phyloP scores from a whole-genome alignment of 2,113 vertebrate species.

The Struthio camelus region DNA sequence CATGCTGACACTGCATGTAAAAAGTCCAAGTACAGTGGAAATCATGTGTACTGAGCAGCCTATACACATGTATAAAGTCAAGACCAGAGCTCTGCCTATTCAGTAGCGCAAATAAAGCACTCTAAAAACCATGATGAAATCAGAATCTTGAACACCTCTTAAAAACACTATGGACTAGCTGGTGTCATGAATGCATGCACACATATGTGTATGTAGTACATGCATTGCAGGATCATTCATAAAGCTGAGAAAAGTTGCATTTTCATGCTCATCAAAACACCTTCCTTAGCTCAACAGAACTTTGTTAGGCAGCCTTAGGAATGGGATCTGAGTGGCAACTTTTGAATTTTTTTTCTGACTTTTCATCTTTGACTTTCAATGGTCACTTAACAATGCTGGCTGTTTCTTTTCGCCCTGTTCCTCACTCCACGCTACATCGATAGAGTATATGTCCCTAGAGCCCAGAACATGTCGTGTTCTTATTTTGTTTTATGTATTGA shows the following conservation, averaged over 20 bases:
- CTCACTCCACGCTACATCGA: neutral
- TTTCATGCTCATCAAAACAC: neutral
- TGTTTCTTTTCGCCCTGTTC: neutral
- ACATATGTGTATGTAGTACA: accelerated
- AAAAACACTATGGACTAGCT: neutral
- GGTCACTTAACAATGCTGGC: neutral
- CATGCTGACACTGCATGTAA: neutral
- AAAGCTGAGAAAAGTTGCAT: neutral
- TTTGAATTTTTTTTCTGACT: neutral
- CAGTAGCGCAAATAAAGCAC: neutral
- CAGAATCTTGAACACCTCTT: neutral
- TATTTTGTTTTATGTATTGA: neutral
- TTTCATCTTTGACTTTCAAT: neutral
- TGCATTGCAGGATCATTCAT: neutral
- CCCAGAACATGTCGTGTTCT: neutral
- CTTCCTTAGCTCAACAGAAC: neutral
- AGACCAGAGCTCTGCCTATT: neutral
- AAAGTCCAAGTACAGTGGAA: neutral
- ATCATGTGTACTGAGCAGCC: accelerated
- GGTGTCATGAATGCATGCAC: accelerated
- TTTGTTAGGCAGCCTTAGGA: no score
- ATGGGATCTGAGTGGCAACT: neutral
- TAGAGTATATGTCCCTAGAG: neutral
- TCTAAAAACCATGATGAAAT: neutral
- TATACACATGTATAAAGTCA: accelerated